These are phyloP conservation scores for Nasonia giraulti DNA, from an alignment of 1,140 invertebrate species.

Conservation along the genomic window DNA sequence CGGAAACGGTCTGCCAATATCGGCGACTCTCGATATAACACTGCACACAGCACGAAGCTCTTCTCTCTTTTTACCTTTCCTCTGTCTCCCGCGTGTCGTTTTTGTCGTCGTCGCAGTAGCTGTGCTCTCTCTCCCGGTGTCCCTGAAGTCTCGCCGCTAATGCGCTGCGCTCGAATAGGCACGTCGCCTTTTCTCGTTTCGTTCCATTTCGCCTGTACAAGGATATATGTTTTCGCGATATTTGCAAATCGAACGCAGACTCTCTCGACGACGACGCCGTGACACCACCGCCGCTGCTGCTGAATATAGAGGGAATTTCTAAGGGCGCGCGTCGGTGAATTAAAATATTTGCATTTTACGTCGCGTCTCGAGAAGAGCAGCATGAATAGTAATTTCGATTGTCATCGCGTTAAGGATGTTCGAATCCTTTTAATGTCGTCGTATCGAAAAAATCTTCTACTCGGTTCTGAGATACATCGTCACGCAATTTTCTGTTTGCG, in stretches of 20 bases:
- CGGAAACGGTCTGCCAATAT: constrained; percentile 74
- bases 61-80: neutral
- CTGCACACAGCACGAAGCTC: neutral
- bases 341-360: too few species aligned
- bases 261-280: neutral
- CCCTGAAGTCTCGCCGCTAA: constrained; percentile 6
- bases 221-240: constrained; percentile 24
- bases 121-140: neutral
- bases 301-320: too few species aligned
- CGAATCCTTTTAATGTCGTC: too few species aligned
- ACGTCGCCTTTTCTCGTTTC: constrained; percentile 9
- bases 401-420: too few species aligned
- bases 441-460: too few species aligned
- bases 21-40: constrained; percentile 54
- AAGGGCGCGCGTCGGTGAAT: too few species aligned
- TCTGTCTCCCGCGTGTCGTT: neutral
- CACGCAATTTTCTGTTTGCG: neutral
- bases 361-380: too few species aligned
- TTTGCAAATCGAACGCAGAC: constrained; percentile 4
- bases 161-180: constrained; percentile 10
- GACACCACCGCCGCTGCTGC: too few species aligned
- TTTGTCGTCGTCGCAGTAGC: neutral
- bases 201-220: constrained; percentile 20
- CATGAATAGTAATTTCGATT: too few species aligned
- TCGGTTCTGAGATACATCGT: neutral